Evolutionary conservation across 2,797 vertebrate genomes (phyloP).

Genomic region (Chloroceryle inda): DNA sequence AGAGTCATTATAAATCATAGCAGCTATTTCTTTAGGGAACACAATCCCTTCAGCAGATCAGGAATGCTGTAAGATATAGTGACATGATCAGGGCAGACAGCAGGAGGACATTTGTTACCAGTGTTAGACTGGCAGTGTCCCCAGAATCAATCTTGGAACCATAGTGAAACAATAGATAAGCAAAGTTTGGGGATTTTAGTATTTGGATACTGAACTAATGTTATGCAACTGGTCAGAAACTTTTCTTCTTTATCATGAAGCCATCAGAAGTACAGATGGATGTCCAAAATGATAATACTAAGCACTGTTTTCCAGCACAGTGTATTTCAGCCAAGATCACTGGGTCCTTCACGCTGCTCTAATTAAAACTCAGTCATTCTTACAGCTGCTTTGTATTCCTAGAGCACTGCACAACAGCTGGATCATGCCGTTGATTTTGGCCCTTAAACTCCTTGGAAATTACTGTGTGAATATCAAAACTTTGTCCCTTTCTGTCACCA

Average conservation of each 20-base stretch:
- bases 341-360: conserved; percentile 1
- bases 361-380: conserved; percentile 25
- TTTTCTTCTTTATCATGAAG: background rate
- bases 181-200: background rate
- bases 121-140: background rate
- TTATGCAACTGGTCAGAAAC: background rate
- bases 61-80: background rate
- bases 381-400: conserved; percentile 44
- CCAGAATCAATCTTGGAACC: background rate
- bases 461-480: background rate
- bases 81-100: background rate
- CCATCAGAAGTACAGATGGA: background rate
- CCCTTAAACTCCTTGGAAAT: conserved; percentile 3
- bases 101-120: conserved; percentile 5
- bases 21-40: conserved; percentile 8
- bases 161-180: background rate
- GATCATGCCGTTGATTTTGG: background rate
- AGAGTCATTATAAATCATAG: background rate
- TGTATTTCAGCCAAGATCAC: background rate
- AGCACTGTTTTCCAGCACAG: background rate
- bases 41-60: background rate
- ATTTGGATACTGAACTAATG: background rate
- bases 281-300: background rate
- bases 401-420: conserved; percentile 41
- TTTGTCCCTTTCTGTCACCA: background rate